Base-by-base conservation (phyloP, 2,797 vertebrate genomes). In the Orientallactaga sibirica region DNA sequence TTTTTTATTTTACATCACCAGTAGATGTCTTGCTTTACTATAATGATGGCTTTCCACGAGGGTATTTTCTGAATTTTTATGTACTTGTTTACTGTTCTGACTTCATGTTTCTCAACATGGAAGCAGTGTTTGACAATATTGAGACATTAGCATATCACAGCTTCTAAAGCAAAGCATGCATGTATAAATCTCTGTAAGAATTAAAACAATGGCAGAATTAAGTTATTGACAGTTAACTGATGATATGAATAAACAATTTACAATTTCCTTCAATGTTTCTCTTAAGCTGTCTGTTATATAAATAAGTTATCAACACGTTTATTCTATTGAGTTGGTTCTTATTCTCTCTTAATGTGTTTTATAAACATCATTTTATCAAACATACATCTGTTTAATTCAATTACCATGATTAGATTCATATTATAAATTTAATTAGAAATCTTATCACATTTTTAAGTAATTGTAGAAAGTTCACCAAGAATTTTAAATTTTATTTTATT, bases 321-420 rank as follows among this genome's bases (percentile, higher is more conserved):
- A 74, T 29, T 29, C 86, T 67, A 27, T 27, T 80, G 25, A 84
- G 4, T 4, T 52, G 58, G 88, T 86, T 94, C 3, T 58, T 90
- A 1, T 29, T 66, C 25, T 85, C 27, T 73, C 10, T 10, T 43
- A 71, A 85, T 48, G 6, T 64, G 29, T n/a, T 7, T 84, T 84
- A 0, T 85, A 86, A 75, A 80, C 88, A 78, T 75, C 12, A 92
- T n/a, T 89, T 92, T 62, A 62, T 4, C 73, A 85, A 66, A 74
- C 91, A 61, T 37, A 75, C 0, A 58, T 37, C 1, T 5, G 27
- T 62, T 43, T 33, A 77, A 9, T 33, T 87, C 79, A 9, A 25
- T 88, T 89, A 68, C n/a, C 10, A 33, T 80, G 18, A n/a, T 75
- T 77, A 90, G 79, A 86, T 41, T 76, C 4, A 18, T 43, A 5